Base-by-base conservation (phyloP, 2,888 invertebrate species). In the Perithous albicinctus region DNA sequence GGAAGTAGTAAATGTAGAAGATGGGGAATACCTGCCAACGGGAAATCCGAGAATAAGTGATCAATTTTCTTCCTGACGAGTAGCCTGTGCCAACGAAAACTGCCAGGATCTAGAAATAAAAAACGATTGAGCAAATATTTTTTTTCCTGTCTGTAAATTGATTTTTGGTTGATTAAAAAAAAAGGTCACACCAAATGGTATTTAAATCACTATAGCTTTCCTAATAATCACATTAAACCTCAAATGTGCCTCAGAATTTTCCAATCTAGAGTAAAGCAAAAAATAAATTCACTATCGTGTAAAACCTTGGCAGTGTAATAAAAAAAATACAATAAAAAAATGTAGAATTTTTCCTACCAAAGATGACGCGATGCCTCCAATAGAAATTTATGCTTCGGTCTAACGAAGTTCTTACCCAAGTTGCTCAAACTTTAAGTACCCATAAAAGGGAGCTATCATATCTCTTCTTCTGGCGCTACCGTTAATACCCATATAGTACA, bases 41-140 rank as follows among this genome's bases (percentile, higher is more conserved):
- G 32, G 72, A 41, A 54, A 48, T 73, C 64, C 72, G 43, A 41
- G 51, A 78, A 74, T 59, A 78, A 82, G 80, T 73, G 61, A 69
- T 64, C 59, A 80, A 73, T 80, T 83, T 83, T 61, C n/a, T n/a
- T n/a, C 69, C 54, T 59, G 32, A 73, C 73, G 10, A 54, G 66
- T 46, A 59, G 35, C 46, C n/a, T n/a, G 10, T 32, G 51, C 18
- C 46, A 20, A n/a, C n/a, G n/a, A n/a, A n/a, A n/a, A n/a, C 35
- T 6, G 12, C 18, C 7, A 26, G 8, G n/a, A 8, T 29, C 12
- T 15, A 10, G 38, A 20, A 67, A 23, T n/a, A n/a, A n/a, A 38
- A 43, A 54, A 26, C 5, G 20, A 56, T 38, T 29, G 10, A 43
- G 51, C 0, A 38, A 38, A 38, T 38, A 38, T 12, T 38, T 38